Percentiles rank a stretch among this genome's conserved stretches.
These are phyloP conservation scores for Ceratoteleas bidentatus DNA, from an alignment of 1,140 invertebrate genomes.

Conservation along the genomic window DNA sequence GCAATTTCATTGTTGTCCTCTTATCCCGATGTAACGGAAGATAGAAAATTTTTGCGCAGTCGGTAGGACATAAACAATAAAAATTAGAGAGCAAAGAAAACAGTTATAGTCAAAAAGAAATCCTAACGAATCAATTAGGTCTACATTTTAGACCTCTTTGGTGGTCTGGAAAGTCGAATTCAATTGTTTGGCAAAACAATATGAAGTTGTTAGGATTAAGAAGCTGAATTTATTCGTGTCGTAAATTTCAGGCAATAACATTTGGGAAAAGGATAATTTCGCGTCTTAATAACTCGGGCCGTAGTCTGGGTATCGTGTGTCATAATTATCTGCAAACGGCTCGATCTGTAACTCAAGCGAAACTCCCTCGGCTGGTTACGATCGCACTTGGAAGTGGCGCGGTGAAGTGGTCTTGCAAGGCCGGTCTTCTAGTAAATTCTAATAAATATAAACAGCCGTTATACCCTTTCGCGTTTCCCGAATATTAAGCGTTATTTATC, in stretches of 20 bases:
- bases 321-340: slow-evolving; percentile 64
- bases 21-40: too few relatives aligned
- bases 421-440: slow-evolving; percentile 55
- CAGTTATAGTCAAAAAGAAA: not conserved
- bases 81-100: too few relatives aligned
- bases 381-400: slow-evolving; percentile 22
- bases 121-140: not conserved
- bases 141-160: not conserved
- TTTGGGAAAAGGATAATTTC: slow-evolving; percentile 59
- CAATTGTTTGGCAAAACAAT: slow-evolving; percentile 13
- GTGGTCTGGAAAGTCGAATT: not conserved
- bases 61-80: too few relatives aligned
- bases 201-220: slow-evolving; percentile 6
- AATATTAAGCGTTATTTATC: slow-evolving; percentile 50
- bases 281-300: slow-evolving; percentile 48
- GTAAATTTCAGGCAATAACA: slow-evolving; percentile 50
- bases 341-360: slow-evolving; percentile 51
- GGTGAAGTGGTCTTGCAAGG: slow-evolving; percentile 43
- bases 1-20: too few relatives aligned
- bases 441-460: slow-evolving; percentile 54
- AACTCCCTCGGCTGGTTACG: slow-evolving; percentile 43
- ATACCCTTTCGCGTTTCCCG: slow-evolving; percentile 25
- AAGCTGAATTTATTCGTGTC: slow-evolving; percentile 21
- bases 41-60: too few relatives aligned
- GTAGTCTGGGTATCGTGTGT: slow-evolving; percentile 57